Conservation (phyloP, 2,113 vertebrate genomes). For the Platysteira castanea region DNA sequence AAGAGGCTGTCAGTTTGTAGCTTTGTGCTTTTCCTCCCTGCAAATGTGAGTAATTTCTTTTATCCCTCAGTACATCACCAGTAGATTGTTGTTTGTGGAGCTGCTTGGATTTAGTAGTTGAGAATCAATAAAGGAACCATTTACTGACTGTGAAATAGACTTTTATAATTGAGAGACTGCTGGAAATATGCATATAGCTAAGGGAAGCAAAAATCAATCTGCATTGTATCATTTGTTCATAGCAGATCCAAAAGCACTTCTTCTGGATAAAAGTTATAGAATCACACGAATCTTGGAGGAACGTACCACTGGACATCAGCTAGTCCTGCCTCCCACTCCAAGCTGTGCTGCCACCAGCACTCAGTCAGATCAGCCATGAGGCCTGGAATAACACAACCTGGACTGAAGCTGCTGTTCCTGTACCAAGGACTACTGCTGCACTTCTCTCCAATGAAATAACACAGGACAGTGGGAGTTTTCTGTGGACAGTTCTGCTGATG, state of each 20-base stretch:
- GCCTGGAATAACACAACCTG: background rate
- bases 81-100: background rate
- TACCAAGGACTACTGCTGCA: background rate
- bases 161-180: constrained; percentile 3
- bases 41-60: constrained; percentile 14
- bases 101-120: background rate
- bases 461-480: background rate
- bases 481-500: background rate
- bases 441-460: background rate
- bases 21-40: background rate
- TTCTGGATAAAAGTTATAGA: background rate
- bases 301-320: background rate
- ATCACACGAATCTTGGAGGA: background rate
- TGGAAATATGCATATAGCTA: background rate
- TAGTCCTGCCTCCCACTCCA: background rate
- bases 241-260: background rate
- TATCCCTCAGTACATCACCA: background rate
- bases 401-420: background rate
- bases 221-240: background rate
- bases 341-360: background rate
- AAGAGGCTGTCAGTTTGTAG: background rate
- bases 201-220: background rate
- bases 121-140: constrained; percentile 28
- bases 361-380: background rate
- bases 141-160: constrained; percentile 22